Evolutionary conservation across 1,140 invertebrate species (phyloP).

Genomic region (Chelonus insularis): DNA sequence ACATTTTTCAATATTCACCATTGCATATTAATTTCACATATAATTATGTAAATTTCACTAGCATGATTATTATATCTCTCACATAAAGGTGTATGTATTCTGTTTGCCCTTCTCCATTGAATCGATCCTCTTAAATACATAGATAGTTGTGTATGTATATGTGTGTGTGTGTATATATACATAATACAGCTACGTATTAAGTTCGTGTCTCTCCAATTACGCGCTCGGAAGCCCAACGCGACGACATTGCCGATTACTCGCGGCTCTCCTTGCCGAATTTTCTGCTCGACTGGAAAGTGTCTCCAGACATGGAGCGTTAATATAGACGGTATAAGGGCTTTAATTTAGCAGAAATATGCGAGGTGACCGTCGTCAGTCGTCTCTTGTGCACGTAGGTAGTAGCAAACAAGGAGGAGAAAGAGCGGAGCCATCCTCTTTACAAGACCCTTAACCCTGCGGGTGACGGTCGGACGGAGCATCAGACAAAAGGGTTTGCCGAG

Average conservation of each 20-base stretch:
- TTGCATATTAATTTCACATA: too few relatives aligned
- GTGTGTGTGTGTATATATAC: too few relatives aligned
- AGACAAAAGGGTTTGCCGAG: slow-evolving; percentile 26
- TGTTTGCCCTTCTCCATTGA: too few relatives aligned
- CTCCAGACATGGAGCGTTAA: neutral
- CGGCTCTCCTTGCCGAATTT: slow-evolving; percentile 22
- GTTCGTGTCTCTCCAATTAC: slow-evolving; percentile 33
- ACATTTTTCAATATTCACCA: too few relatives aligned
- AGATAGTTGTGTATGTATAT: too few relatives aligned
- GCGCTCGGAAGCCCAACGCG: slow-evolving; percentile 10
- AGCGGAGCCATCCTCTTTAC: slow-evolving; percentile 42
- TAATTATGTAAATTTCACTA: too few relatives aligned
- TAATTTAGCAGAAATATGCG: slow-evolving; percentile 28
- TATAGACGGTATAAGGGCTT: slow-evolving; percentile 15
- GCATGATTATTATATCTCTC: too few relatives aligned
- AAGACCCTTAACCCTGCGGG: slow-evolving; percentile 57
- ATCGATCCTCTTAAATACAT: too few relatives aligned
- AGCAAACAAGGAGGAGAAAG: slow-evolving; percentile 1
- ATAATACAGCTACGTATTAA: slow-evolving; percentile 30
- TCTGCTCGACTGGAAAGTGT: slow-evolving; percentile 22
- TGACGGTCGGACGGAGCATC: slow-evolving; percentile 45
- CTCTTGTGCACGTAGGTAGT: slow-evolving; percentile 11
- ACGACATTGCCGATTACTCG: slow-evolving; percentile 2
- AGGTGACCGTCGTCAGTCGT: slow-evolving; percentile 12
- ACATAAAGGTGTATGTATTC: too few relatives aligned